Percentiles rank a stretch among this genome's conserved stretches.
phyloP scores from a whole-genome alignment of 2,113 vertebrate genomes.

The Agelaius tricolor region DNA sequence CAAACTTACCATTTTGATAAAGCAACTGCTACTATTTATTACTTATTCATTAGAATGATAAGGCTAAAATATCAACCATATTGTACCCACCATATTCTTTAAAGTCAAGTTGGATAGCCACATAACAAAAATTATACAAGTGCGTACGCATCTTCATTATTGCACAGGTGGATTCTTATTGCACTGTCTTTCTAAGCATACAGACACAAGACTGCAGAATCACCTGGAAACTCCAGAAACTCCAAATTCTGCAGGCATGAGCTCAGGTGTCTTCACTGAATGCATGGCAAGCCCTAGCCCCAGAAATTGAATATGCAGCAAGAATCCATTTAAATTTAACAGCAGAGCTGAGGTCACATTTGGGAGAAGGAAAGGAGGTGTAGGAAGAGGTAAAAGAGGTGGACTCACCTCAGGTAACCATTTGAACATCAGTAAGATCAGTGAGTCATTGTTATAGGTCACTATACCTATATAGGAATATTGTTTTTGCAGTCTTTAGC shows the following conservation, averaged over 20 bases:
- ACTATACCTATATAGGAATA: background rate
- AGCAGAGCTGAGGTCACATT: background rate
- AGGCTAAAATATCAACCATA: background rate
- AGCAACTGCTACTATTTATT: background rate
- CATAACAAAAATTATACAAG: background rate
- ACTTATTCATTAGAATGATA: background rate
- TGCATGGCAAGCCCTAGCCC: background rate
- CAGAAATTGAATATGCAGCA: accelerated
- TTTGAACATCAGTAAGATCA: background rate
- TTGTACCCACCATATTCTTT: background rate
- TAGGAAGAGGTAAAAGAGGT: background rate
- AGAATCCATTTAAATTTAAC: background rate
- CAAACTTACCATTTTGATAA: background rate
- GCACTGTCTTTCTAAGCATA: background rate
- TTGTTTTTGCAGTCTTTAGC: background rate
- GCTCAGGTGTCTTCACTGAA: background rate
- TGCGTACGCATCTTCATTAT: background rate
- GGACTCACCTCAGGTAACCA: background rate
- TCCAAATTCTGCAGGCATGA: background rate
- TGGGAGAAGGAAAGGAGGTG: background rate
- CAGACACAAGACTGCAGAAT: background rate
- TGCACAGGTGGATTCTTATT: background rate
- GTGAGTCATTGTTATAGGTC: background rate
- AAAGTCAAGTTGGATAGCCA: background rate
- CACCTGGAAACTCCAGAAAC: background rate